phyloP scores from a whole-genome alignment of 2,113 vertebrate genomes.

The human (Homo sapiens) region GRCh38 chrX:75457001-75457500 shows the following conservation, averaged over 20 bases:
- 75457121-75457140: not conserved
- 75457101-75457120: not conserved
- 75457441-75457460: not conserved
- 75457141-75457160: not conserved
- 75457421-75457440: not conserved
- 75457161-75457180: too few species aligned
- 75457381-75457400: not conserved
- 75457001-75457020: too few species aligned
- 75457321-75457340: not conserved
- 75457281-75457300: not conserved
- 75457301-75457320: not conserved
- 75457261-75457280: slow-evolving; percentile 26
- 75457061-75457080: too few species aligned
- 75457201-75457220: slow-evolving; percentile 15
- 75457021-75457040: too few species aligned
- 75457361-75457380: not conserved
- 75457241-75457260: not conserved
- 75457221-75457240: not conserved
- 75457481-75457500: not conserved
- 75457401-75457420: slow-evolving; percentile 24
- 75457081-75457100: too few species aligned
- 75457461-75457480: not conserved
- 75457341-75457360: not conserved
- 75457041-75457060: too few species aligned
- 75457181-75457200: not conserved